Percentiles rank a stretch among this genome's conserved stretches.
Evolutionary conservation across 2,113 vertebrate species (phyloP).

Genomic region (Hemiscyllium ocellatum): DNA sequence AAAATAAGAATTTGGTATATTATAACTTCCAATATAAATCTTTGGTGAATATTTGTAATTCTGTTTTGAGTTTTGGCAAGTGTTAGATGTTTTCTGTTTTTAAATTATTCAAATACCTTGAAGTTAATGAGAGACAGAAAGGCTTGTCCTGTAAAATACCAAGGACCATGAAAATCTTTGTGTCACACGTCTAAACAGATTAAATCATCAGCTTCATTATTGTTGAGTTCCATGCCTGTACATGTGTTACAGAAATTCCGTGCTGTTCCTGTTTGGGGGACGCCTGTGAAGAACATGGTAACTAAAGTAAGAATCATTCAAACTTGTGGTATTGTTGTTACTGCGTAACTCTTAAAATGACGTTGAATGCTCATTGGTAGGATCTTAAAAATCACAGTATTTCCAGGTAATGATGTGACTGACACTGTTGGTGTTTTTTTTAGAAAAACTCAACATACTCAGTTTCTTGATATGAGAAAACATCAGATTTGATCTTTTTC

Average conservation of each 20-base stretch:
- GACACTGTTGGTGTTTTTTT: not conserved
- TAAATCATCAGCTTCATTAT: not conserved
- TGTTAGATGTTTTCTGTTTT: not conserved
- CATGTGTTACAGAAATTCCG: not conserved
- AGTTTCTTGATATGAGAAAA: not conserved
- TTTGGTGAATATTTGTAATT: not conserved
- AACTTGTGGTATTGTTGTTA: conserved; percentile 36
- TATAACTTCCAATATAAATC: not conserved
- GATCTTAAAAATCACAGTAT: conserved; percentile 42
- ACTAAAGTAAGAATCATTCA: conserved; percentile 46
- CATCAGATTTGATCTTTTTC: not conserved
- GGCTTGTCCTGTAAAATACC: not conserved
- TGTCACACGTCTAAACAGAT: not conserved
- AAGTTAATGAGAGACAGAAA: not conserved
- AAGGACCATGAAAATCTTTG: not conserved
- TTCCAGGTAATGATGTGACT: conserved; percentile 21
- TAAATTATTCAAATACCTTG: not conserved
- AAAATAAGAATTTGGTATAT: not conserved
- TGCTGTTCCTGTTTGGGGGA: not conserved
- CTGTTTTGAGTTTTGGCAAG: not conserved
- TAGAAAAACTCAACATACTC: not conserved
- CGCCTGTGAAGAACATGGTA: conserved; percentile 35
- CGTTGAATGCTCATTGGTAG: conserved; percentile 37
- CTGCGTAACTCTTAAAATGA: conserved; percentile 21
- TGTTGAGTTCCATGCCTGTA: not conserved